Conservation (phyloP, 1,140 invertebrate species). For the Bactericera cockerelli region DNA sequence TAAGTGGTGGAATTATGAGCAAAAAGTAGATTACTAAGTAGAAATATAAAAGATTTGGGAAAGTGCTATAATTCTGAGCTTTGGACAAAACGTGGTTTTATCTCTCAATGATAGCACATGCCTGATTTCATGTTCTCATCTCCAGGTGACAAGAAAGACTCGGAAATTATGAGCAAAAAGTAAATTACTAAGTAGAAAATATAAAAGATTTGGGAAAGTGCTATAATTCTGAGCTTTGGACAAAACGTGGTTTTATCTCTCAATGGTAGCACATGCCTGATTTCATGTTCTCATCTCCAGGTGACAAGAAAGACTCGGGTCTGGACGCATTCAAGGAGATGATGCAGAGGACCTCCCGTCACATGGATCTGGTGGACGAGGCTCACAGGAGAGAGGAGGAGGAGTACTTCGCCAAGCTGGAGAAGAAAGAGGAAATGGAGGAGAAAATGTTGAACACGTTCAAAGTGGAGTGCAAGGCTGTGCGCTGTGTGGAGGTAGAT, state of each 20-base stretch:
- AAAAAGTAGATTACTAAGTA: too few species aligned
- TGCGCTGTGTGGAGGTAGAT: constrained; percentile 57
- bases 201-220: too few species aligned
- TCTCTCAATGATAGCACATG: too few species aligned
- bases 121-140: constrained; percentile 10
- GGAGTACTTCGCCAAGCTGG: constrained; percentile 74
- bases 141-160: constrained; percentile 11
- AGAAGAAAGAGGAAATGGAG: constrained; percentile 80
- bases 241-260: too few species aligned
- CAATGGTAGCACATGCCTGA: too few species aligned
- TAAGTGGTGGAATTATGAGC: too few species aligned
- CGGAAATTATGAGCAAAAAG: too few species aligned
- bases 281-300: constrained; percentile 10
- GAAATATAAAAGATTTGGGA: too few species aligned
- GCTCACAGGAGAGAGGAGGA: constrained; percentile 59
- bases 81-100: too few species aligned
- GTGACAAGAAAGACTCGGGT: constrained; percentile 10
- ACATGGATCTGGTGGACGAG: constrained; percentile 54
- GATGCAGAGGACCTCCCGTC: constrained; percentile 58
- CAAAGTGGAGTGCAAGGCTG: constrained; percentile 71
- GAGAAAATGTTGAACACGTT: constrained; percentile 78
- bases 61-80: too few species aligned
- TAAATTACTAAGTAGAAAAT: too few species aligned
- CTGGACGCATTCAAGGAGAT: constrained; percentile 59
- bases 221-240: too few species aligned